Evolutionary conservation across 1,140 invertebrate species (phyloP).

Genomic region (Apis florea): DNA sequence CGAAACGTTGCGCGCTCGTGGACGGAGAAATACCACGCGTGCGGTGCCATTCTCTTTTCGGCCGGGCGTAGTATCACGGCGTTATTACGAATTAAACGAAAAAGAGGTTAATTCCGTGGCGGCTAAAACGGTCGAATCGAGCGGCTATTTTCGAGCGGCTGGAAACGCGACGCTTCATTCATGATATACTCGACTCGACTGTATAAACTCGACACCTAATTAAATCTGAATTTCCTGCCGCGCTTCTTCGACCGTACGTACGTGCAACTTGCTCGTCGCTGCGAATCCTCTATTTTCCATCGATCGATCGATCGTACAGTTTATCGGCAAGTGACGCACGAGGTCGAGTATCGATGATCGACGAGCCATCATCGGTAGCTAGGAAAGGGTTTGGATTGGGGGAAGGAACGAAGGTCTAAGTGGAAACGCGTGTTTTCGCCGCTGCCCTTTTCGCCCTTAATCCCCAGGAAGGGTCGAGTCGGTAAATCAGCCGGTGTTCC

Average conservation of each 20-base stretch:
- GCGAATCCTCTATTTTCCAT: background rate
- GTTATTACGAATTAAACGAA: slow-evolving; percentile 26
- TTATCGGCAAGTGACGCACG: too few relatives aligned
- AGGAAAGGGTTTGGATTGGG: background rate
- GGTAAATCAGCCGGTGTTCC: slow-evolving; percentile 61
- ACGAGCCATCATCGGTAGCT: background rate
- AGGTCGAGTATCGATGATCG: slow-evolving; percentile 19
- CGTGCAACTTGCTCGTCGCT: slow-evolving; percentile 1
- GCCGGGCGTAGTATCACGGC: background rate
- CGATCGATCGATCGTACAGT: too few relatives aligned
- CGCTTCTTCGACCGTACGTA: slow-evolving; percentile 1
- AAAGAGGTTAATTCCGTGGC: slow-evolving; percentile 20
- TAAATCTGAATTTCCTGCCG: slow-evolving; percentile 28
- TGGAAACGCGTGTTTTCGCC: slow-evolving; percentile 76
- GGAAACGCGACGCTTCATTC: slow-evolving; percentile 42
- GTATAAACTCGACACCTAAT: slow-evolving; percentile 20
- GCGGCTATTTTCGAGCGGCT: slow-evolving; percentile 40
- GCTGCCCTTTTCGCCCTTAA: slow-evolving; percentile 62
- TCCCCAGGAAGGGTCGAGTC: slow-evolving; percentile 33
- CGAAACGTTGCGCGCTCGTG: background rate
- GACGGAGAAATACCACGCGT: background rate
- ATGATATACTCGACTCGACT: slow-evolving; percentile 12
- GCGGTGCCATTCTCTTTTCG: background rate
- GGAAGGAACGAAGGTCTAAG: slow-evolving; percentile 68
- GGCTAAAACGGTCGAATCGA: slow-evolving; percentile 28